Percentiles rank a stretch among this genome's conserved stretches.
Evolutionary conservation across 2,797 vertebrate species (phyloP).

Genomic region (Ceryle rudis): DNA sequence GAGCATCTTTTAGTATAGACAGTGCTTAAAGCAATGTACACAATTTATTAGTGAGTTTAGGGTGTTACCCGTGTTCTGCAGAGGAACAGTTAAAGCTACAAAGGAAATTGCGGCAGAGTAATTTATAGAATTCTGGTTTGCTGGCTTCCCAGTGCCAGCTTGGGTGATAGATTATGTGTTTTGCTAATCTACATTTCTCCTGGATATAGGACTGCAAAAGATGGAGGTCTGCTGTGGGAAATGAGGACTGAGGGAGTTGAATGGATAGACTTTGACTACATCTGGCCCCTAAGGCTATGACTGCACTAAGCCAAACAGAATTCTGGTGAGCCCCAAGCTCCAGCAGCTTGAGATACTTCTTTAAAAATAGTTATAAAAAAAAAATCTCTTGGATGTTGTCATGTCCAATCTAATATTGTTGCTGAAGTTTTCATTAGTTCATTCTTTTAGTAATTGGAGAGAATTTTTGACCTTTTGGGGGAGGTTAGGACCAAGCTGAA

Average conservation of each 20-base stretch:
- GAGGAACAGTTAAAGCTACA: not conserved
- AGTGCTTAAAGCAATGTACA: not conserved
- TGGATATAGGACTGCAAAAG: not conserved
- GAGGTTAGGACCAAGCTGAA: slow-evolving; percentile 52
- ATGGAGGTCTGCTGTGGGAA: not conserved
- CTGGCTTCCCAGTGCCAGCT: not conserved
- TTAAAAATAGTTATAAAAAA: not conserved
- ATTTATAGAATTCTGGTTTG: slow-evolving; percentile 27
- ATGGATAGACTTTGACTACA: not conserved
- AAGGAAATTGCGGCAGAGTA: not conserved
- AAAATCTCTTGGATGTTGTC: slow-evolving; percentile 11
- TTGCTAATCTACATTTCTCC: not conserved
- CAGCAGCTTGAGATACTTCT: not conserved
- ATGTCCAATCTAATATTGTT: slow-evolving; percentile 3
- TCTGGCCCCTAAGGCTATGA: not conserved
- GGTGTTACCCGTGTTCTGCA: not conserved
- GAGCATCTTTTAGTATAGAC: slow-evolving; percentile 16
- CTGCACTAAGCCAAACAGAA: not conserved
- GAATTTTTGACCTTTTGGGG: slow-evolving; percentile 35
- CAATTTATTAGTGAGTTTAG: not conserved
- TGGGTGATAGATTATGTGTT: not conserved
- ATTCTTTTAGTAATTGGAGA: slow-evolving; percentile 50
- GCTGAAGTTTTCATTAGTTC: slow-evolving; percentile 38
- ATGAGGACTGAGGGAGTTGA: not conserved
- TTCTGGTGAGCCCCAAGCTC: slow-evolving; percentile 6